Evolutionary conservation across 2,797 vertebrate genomes (phyloP).

Genomic region (Triplophysa yarkandensis): DNA sequence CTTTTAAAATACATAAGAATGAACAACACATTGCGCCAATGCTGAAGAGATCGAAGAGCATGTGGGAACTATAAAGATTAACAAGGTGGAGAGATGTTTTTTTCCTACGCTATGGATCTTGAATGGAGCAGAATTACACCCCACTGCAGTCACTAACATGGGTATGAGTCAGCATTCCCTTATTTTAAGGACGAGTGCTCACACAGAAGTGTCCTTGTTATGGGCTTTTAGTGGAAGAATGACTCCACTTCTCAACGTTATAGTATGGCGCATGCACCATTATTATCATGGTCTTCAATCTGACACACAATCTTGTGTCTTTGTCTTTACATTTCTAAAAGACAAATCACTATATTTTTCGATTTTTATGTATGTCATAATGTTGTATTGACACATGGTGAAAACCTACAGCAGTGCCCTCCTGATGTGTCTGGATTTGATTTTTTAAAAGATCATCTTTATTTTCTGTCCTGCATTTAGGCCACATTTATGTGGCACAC

Average conservation of each 20-base stretch:
- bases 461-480: background rate
- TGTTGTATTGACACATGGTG: background rate
- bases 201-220: slow-evolving; percentile 21
- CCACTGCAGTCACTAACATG: slow-evolving; percentile 1
- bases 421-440: background rate
- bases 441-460: background rate
- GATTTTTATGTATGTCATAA: background rate
- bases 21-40: background rate
- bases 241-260: slow-evolving; percentile 1
- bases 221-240: slow-evolving; percentile 2
- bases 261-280: background rate
- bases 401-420: background rate
- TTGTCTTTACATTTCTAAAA: background rate
- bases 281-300: background rate
- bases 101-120: background rate
- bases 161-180: slow-evolving; percentile 1
- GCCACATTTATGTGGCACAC: background rate
- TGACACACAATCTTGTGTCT: background rate
- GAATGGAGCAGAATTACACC: background rate
- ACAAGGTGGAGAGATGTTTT: background rate
- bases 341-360: background rate
- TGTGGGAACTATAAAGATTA: slow-evolving; percentile 17
- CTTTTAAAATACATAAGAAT: no score
- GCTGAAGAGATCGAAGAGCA: background rate
- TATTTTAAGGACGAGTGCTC: slow-evolving; percentile 3